These are phyloP conservation scores for Cephus runcator DNA, from an alignment of 2,888 invertebrate species.

Conservation along the genomic window DNA sequence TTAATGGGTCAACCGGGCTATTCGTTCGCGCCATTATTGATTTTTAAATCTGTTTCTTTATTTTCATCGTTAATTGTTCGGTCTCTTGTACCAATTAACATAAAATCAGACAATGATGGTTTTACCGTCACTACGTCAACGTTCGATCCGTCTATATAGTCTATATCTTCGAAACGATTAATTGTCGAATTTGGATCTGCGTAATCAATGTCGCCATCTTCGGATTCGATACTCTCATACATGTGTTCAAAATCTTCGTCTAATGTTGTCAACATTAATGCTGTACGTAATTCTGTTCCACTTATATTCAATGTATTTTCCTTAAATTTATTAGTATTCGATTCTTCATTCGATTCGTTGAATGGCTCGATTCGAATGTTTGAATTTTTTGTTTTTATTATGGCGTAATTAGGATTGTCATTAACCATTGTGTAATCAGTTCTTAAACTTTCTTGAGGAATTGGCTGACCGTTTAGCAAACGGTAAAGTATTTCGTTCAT, in stretches of 20 bases:
- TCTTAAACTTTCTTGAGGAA: not conserved
- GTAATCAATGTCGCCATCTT: slow-evolving; percentile 31
- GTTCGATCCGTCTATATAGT: slow-evolving; percentile 24
- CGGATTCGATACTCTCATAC: slow-evolving; percentile 29
- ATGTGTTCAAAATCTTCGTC: slow-evolving; percentile 30
- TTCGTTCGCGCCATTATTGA: not conserved
- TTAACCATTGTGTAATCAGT: not conserved
- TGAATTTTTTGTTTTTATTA: slow-evolving; percentile 26
- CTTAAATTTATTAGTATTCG: not conserved
- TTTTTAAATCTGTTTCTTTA: not conserved
- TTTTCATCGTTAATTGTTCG: not conserved
- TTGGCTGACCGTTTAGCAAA: not conserved
- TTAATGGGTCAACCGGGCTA: too few species aligned
- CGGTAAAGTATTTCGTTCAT: not conserved
- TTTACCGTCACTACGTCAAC: not conserved
- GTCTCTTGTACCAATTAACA: not conserved
- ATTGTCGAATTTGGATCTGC: slow-evolving; percentile 12
- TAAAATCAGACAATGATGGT: not conserved
- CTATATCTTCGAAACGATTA: slow-evolving; percentile 15
- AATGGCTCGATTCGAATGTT: slow-evolving; percentile 21
- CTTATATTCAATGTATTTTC: slow-evolving; percentile 3
- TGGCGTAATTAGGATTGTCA: slow-evolving; percentile 19
- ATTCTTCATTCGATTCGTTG: slow-evolving; percentile 7
- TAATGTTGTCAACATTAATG: not conserved
- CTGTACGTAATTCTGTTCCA: not conserved